phyloP scores from a whole-genome alignment of 2,797 vertebrate genomes.

The Rhincodon typus region DNA sequence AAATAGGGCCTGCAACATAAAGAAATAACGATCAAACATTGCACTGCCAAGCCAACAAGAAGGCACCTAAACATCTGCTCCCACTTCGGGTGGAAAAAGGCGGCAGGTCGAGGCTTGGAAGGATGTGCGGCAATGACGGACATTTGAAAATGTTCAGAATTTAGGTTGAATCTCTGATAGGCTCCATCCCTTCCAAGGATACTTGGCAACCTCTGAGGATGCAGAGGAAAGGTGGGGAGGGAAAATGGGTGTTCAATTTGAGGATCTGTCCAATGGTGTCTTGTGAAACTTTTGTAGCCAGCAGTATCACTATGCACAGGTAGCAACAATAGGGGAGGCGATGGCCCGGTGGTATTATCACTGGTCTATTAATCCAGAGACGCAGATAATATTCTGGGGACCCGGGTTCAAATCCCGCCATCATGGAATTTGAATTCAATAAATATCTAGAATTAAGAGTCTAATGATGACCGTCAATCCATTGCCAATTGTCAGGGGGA shows the following conservation, averaged over 20 bases:
- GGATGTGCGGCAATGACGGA: no score
- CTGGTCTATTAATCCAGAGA: no score
- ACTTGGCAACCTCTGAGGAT: neutral
- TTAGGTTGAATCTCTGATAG: neutral
- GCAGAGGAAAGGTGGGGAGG: neutral
- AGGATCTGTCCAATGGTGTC: neutral
- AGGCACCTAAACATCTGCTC: neutral
- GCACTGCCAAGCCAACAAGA: neutral
- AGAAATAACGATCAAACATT: neutral
- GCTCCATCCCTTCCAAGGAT: neutral
- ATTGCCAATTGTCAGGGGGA: no score
- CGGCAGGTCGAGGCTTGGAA: fast-evolving
- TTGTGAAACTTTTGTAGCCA: neutral
- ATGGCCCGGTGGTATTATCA: no score
- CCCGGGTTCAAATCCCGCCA: no score
- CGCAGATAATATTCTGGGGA: no score
- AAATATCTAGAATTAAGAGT: no score
- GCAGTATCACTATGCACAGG: neutral
- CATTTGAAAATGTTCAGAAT: neutral
- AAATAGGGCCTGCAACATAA: neutral
- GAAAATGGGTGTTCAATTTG: neutral
- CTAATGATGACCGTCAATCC: no score
- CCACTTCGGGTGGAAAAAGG: no score
- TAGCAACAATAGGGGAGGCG: no score
- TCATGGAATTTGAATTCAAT: no score